A percentile compares a stretch with the other conserved stretches of the same genome.
Conservation (phyloP, 1,140 invertebrate genomes). For the Charaxes varanes region DNA sequence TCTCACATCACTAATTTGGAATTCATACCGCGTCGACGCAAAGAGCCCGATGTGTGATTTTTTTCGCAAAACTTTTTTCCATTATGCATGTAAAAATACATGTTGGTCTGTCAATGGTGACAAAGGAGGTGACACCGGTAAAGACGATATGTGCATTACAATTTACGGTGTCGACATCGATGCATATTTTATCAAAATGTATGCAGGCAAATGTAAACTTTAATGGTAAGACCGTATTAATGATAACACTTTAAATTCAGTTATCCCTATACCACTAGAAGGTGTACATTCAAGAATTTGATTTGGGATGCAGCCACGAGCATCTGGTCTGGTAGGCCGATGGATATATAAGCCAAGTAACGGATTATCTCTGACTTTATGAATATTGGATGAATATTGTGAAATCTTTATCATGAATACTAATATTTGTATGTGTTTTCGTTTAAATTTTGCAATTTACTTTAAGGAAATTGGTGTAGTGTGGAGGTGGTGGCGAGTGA, state of each 20-base stretch:
- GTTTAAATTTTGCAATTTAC: too few species aligned
- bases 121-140: conserved; percentile 46
- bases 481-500: too few species aligned
- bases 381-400: conserved; percentile 16
- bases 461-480: too few species aligned
- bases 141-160: conserved; percentile 23
- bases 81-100: conserved; percentile 33
- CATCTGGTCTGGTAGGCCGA: conserved; percentile 10
- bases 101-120: conserved; percentile 33
- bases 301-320: conserved; percentile 18
- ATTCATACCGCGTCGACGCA: conserved; percentile 29
- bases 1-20: conserved; percentile 20
- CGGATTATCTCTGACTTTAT: conserved; percentile 11
- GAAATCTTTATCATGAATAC: too few species aligned
- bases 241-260: not conserved
- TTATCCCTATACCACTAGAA: not conserved
- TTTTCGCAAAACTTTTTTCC: conserved; percentile 12
- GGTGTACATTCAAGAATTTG: conserved; percentile 14
- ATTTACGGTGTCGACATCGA: conserved; percentile 13
- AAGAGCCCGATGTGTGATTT: conserved; percentile 24
- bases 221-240: not conserved
- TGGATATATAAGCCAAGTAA: conserved; percentile 12
- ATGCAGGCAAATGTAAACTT: conserved; percentile 5
- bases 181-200: conserved; percentile 1
- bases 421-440: too few species aligned